Conservation (phyloP, 2,888 invertebrate species). For the Mesochorus sp. region DNA sequence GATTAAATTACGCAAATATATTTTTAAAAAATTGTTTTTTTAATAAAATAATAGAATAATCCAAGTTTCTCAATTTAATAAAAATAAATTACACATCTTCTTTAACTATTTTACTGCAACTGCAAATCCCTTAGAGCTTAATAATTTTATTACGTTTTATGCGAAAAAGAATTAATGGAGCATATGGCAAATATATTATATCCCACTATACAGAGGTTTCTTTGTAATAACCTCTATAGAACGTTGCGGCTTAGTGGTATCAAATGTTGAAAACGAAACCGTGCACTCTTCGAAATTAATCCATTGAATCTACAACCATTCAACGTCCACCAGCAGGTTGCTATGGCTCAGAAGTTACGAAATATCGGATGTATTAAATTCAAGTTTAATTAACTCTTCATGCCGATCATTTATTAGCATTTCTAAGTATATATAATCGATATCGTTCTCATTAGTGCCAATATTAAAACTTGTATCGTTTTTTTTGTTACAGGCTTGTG, state of each 20-base stretch:
- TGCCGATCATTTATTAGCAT: too few relatives aligned
- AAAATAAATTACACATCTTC: too few relatives aligned
- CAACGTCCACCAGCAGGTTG: neutral
- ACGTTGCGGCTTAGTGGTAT: constrained; percentile 14
- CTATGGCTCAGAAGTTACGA: neutral
- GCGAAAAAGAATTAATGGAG: constrained; percentile 22
- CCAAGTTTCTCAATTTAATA: too few relatives aligned
- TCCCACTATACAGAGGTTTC: neutral
- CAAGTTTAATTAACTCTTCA: neutral
- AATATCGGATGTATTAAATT: neutral
- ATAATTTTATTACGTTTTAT: constrained; percentile 8
- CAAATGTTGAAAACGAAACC: constrained; percentile 23
- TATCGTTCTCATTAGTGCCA: neutral
- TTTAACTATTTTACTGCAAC: too few relatives aligned
- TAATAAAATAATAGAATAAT: too few relatives aligned
- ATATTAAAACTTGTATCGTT: constrained; percentile 13
- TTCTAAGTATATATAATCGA: neutral
- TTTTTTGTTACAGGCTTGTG: constrained; percentile 85
- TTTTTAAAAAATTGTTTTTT: too few relatives aligned
- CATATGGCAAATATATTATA: constrained; percentile 3
- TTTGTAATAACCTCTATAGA: too few relatives aligned
- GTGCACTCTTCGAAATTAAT: neutral
- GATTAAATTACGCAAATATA: too few relatives aligned
- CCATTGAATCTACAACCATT: constrained; percentile 2
- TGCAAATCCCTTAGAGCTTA: neutral